Percentiles rank a stretch among this genome's conserved stretches.
phyloP scores from a whole-genome alignment of 2,888 invertebrate genomes.

The Salticus scenicus region DNA sequence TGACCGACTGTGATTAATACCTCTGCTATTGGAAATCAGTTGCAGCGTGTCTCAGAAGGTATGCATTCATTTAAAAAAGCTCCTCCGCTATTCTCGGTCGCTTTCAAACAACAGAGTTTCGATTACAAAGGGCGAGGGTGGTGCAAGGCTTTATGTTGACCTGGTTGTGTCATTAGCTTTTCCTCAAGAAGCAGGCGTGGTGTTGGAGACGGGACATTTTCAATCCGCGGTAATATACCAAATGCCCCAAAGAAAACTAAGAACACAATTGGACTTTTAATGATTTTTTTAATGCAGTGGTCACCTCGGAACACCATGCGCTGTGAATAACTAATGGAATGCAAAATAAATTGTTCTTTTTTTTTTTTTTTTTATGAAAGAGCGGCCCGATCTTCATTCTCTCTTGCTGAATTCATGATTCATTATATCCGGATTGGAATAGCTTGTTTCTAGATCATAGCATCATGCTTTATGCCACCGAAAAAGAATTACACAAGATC shows the following conservation, averaged over 20 bases:
- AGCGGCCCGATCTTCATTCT: not conserved
- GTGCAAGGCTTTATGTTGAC: slow-evolving; percentile 38
- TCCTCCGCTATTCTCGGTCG: not conserved
- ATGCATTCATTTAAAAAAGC: not conserved
- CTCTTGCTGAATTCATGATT: not conserved
- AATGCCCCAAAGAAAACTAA: not conserved
- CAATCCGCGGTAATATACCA: slow-evolving; percentile 31
- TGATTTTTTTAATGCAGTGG: slow-evolving; percentile 14
- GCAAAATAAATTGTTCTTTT: not conserved
- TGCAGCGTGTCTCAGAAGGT: not conserved
- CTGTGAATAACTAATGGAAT: not conserved
- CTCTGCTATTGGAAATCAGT: not conserved
- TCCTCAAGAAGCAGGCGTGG: slow-evolving; percentile 50
- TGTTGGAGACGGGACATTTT: slow-evolving; percentile 22
- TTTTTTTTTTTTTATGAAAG: not conserved
- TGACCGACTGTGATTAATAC: not conserved
- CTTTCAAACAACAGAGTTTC: slow-evolving; percentile 37
- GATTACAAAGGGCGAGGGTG: slow-evolving; percentile 68
- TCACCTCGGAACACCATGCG: not conserved
- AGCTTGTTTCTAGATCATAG: not conserved
- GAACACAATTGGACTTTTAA: slow-evolving; percentile 20
- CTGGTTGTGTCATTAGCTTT: slow-evolving; percentile 62
- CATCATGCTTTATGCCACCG: no score
- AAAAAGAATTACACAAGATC: no score
- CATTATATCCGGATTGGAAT: not conserved